Evolutionary conservation across 2,888 invertebrate species (phyloP).

Genomic region (Acronicta psi): DNA sequence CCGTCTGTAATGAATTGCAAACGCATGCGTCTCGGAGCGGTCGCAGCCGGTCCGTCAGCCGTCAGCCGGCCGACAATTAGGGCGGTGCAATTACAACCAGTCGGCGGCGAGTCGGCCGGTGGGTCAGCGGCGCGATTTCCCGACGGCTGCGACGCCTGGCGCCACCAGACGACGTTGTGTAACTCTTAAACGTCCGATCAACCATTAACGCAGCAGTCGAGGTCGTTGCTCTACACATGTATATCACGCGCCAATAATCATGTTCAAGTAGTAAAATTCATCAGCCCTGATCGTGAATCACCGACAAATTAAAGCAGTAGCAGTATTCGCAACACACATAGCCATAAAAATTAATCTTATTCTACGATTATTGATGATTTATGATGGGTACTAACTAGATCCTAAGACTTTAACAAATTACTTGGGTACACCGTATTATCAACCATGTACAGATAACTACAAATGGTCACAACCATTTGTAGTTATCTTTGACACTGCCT

Average conservation of each 20-base stretch:
- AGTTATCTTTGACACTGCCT: too few relatives aligned
- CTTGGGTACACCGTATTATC: too few relatives aligned
- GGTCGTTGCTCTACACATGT: constrained; percentile 82
- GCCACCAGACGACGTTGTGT: constrained; percentile 82
- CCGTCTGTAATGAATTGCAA: constrained; percentile 80
- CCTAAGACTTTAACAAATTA: too few relatives aligned
- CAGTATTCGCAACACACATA: not conserved
- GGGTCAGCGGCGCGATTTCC: constrained; percentile 86
- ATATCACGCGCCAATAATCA: constrained; percentile 62
- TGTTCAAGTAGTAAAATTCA: constrained; percentile 54
- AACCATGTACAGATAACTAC: too few relatives aligned
- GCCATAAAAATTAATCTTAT: too few relatives aligned
- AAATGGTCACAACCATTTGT: too few relatives aligned
- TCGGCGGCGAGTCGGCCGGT: constrained; percentile 80
- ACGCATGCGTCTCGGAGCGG: constrained; percentile 70
- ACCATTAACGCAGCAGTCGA: constrained; percentile 75
- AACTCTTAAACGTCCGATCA: constrained; percentile 79
- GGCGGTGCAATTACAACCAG: constrained; percentile 84
- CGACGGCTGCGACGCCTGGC: constrained; percentile 81
- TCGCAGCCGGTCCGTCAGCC: constrained; percentile 71
- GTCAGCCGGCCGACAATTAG: constrained; percentile 80
- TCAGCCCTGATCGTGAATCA: constrained; percentile 37
- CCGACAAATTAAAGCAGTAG: constrained; percentile 14
- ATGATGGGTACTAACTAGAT: too few relatives aligned
- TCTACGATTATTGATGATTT: too few relatives aligned